phyloP scores from a whole-genome alignment of 1,140 invertebrate genomes.

The Agrypnia vestita region DNA sequence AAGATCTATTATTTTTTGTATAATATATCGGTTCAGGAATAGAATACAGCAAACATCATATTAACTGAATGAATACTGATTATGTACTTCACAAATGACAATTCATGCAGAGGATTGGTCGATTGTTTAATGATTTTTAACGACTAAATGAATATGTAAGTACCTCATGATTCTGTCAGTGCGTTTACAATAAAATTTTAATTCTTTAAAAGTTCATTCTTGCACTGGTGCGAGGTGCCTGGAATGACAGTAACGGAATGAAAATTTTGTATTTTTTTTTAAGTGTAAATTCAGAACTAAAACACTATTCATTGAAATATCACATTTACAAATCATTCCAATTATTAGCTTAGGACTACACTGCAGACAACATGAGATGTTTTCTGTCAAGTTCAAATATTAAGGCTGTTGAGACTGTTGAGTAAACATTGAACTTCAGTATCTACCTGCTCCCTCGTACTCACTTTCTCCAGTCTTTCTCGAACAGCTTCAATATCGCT shows the following conservation, averaged over 20 bases:
- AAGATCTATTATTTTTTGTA: too few species aligned
- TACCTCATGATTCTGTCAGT: too few species aligned
- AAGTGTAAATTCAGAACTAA: not conserved
- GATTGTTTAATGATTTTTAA: too few species aligned
- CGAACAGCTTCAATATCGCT: conserved; percentile 76
- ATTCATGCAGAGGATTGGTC: too few species aligned
- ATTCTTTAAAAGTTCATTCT: too few species aligned
- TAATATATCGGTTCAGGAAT: too few species aligned
- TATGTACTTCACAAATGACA: too few species aligned
- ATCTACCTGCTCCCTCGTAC: conserved; percentile 76
- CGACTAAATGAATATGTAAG: too few species aligned
- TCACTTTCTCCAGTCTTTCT: conserved; percentile 72
- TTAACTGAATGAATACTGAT: too few species aligned
- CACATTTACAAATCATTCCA: conserved; percentile 17
- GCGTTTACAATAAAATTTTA: too few species aligned
- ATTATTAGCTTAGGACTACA: not conserved
- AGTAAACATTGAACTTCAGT: conserved; percentile 73
- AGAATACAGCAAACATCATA: too few species aligned
- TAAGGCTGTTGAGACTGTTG: conserved; percentile 69
- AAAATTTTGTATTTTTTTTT: not conserved
- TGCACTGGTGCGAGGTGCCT: not conserved
- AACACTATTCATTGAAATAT: conserved; percentile 9
- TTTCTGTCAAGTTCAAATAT: conserved; percentile 56
- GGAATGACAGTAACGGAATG: not conserved
- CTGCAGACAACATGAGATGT: not conserved